Base-by-base conservation (phyloP, 2,888 invertebrate species). In the Scaptomyza flava region DNA sequence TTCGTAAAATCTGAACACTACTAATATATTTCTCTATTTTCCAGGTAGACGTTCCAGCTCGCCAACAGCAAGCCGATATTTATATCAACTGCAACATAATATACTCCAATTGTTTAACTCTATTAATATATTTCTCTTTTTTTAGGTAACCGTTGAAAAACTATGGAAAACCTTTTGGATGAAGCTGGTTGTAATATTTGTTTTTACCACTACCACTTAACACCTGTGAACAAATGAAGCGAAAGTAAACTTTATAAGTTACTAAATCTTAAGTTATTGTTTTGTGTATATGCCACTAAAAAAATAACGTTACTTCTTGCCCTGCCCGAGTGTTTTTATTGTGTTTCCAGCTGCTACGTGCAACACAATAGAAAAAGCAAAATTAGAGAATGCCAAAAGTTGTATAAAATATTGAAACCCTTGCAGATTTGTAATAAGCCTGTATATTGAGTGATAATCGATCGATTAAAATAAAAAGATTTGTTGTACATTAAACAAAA, bases 1-100 rank as follows among this genome's bases (percentile, higher is more conserved):
- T 14, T 47, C 34, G 11, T 27, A 53, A 60, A 12, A 50, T 54
- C 2, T 34, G 46, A 59, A 48, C 65, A 52, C 45, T 75, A 88
- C 88, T 89, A 89, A 89, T 83, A 79, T 89, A 89, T 87, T 89
- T 87, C 56, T 89, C 89, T 89, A 68, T 78, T 34, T 77, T 71
- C 31, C 86, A 84, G 83, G 58, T 71, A 64, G 79, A 82, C 83
- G 73, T 34, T 12, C 31, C 31, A 20, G 14, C 45, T 9, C 31
- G 11, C n/a, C 62, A 23, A 46, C 42, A 12, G 38, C 45, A 30
- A 56, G 27, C 17, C 14, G 36, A 11, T 9, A 6, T n/a, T 23
- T 11, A 34, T 11, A 12, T 14, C n/a, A 20, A n/a, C 20, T 56
- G 31, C 30, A 14, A 36, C 30, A n/a, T 34, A 17, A 17, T 1